These are phyloP conservation scores for Asobara japonica DNA, from an alignment of 1,140 invertebrate species.

Conservation along the genomic window DNA sequence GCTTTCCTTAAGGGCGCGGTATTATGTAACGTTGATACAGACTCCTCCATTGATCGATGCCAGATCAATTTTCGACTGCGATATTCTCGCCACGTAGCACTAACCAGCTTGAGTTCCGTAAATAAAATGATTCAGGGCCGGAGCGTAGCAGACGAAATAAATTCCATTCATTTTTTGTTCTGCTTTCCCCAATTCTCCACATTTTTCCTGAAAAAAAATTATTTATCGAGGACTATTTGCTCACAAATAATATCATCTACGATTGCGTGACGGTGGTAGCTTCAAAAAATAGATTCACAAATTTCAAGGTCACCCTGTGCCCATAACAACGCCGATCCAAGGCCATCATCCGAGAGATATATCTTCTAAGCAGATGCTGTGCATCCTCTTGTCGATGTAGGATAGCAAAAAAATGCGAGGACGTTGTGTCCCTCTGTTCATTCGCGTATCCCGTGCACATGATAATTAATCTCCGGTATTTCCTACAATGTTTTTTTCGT, in stretches of 20 bases:
- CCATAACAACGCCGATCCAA: background rate
- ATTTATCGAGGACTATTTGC: no score
- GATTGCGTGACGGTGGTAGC: no score
- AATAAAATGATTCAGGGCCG: no score
- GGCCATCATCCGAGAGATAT: background rate
- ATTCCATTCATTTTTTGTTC: no score
- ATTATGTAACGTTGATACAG: background rate
- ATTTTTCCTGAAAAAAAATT: no score
- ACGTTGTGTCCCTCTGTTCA: constrained; percentile 1
- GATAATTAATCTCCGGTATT: constrained; percentile 12
- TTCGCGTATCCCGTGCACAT: background rate
- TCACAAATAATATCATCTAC: no score
- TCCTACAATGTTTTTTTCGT: background rate
- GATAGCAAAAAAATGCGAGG: constrained; percentile 14
- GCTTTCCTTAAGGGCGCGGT: background rate
- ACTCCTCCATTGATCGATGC: background rate
- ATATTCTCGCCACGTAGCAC: background rate
- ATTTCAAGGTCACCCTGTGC: background rate
- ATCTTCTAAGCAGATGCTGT: background rate
- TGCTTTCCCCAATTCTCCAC: no score
- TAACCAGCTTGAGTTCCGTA: no score
- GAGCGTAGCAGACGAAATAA: no score
- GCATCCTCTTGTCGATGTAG: background rate
- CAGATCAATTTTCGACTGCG: background rate
- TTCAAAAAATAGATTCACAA: background rate